phyloP scores from a whole-genome alignment of 2,888 invertebrate species.

The Leucozona laternaria region DNA sequence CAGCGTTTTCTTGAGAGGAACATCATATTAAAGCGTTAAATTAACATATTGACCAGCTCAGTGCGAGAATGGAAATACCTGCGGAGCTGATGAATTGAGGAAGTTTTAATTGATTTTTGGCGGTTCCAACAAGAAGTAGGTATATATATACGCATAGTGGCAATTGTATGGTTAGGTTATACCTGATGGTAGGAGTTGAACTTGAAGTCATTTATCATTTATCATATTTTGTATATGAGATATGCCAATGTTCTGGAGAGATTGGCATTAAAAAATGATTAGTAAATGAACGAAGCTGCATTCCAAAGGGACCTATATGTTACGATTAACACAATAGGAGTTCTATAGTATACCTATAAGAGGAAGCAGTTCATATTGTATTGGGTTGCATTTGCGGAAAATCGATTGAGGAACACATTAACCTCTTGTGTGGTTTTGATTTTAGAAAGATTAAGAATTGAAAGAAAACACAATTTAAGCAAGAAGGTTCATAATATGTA shows the following conservation, averaged over 20 bases:
- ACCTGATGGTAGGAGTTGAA: slow-evolving; percentile 49
- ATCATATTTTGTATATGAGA: slow-evolving; percentile 39
- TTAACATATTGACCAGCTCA: slow-evolving; percentile 70
- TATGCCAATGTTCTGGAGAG: slow-evolving; percentile 61
- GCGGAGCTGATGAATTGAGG: slow-evolving; percentile 71
- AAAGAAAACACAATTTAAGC: not conserved
- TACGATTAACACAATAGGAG: slow-evolving; percentile 47
- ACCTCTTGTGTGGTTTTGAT: slow-evolving; percentile 17
- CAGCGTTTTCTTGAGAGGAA: slow-evolving; percentile 26
- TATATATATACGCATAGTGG: no score
- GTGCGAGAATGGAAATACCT: slow-evolving; percentile 59
- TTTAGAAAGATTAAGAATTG: not conserved
- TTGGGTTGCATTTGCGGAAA: slow-evolving; percentile 66
- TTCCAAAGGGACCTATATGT: slow-evolving; percentile 37
- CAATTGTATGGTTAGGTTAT: not conserved
- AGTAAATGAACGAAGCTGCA: slow-evolving; percentile 62
- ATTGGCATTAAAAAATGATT: slow-evolving; percentile 76
- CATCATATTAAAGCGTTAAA: slow-evolving; percentile 74
- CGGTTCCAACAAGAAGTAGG: slow-evolving; percentile 28
- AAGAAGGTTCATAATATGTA: not conserved
- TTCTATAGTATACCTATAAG: not conserved
- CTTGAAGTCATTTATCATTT: slow-evolving; percentile 71
- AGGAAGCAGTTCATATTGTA: slow-evolving; percentile 55
- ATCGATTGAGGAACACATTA: slow-evolving; percentile 53
- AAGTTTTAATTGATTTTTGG: slow-evolving; percentile 75